Conservation (phyloP, 2,797 vertebrate genomes). For the Xiphophorus birchmanni region DNA sequence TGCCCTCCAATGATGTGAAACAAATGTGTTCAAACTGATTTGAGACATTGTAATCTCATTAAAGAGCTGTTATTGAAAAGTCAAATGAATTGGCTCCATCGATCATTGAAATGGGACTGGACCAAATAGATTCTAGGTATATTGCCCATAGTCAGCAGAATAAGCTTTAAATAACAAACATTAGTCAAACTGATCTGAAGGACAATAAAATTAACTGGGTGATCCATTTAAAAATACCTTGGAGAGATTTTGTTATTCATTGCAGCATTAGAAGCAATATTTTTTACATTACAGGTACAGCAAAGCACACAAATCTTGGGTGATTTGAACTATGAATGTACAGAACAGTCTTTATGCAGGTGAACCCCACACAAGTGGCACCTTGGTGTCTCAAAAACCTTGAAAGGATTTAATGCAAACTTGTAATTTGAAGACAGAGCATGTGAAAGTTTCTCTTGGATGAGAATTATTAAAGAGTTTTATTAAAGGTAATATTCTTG, state of each 20-base stretch:
- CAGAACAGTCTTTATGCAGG: not conserved
- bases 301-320: not conserved
- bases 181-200: slow-evolving; percentile 19
- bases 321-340: not conserved
- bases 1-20: slow-evolving; percentile 15
- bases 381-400: not conserved
- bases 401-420: not conserved
- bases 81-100: slow-evolving; percentile 32
- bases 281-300: not conserved
- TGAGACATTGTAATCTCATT: slow-evolving; percentile 7
- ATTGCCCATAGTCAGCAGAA: slow-evolving; percentile 39
- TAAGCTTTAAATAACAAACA: slow-evolving; percentile 7
- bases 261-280: not conserved
- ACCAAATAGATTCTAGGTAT: slow-evolving; percentile 25
- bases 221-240: not conserved
- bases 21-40: slow-evolving; percentile 32
- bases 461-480: too few relatives aligned
- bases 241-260: not conserved
- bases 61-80: slow-evolving; percentile 23
- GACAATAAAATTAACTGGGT: slow-evolving; percentile 5
- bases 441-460: too few relatives aligned
- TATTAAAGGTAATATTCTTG: too few relatives aligned
- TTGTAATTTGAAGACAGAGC: not conserved
- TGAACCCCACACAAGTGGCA: not conserved
- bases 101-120: slow-evolving; percentile 49